Conservation (phyloP, 2,113 vertebrate genomes). For the Calonectris borealis region DNA sequence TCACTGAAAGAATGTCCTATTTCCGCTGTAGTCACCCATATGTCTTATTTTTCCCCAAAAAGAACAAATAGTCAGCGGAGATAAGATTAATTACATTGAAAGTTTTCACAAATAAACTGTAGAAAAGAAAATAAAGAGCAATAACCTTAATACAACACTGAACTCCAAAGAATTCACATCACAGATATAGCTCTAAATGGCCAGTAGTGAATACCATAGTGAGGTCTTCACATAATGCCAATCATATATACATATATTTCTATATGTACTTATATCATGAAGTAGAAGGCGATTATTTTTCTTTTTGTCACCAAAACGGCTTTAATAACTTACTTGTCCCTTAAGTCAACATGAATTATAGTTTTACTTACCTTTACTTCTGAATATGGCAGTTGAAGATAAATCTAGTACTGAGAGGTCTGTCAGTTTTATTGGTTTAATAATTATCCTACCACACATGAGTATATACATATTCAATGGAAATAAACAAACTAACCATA, state of each 20-base stretch:
- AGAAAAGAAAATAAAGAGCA: background rate
- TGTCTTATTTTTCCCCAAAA: background rate
- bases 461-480: background rate
- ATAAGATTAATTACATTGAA: background rate
- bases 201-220: fast-evolving
- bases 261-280: background rate
- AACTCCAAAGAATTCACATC: background rate
- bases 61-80: background rate
- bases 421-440: background rate
- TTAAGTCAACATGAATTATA: background rate
- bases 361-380: background rate
- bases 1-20: background rate
- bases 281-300: background rate
- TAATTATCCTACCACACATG: background rate
- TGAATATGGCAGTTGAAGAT: background rate
- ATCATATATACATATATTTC: background rate
- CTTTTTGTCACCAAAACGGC: background rate
- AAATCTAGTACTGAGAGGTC: background rate
- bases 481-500: background rate
- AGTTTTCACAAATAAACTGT: background rate
- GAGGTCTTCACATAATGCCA: background rate
- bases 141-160: background rate
- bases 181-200: background rate
- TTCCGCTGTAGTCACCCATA: background rate
- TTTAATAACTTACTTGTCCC: background rate